Conservation (phyloP, 2,888 invertebrate species). For the Mythimna vitellina region DNA sequence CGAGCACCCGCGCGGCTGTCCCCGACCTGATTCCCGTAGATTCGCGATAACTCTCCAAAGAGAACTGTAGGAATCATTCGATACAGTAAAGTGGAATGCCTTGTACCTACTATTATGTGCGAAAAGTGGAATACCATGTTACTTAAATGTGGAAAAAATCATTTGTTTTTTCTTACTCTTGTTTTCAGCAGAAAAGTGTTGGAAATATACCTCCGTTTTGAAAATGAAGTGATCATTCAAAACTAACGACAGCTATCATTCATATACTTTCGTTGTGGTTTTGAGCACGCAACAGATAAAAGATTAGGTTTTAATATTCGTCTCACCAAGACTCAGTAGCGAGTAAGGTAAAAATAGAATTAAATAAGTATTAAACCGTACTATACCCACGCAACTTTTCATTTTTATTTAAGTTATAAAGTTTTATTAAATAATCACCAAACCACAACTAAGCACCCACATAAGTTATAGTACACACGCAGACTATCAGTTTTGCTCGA, state of each 20-base stretch:
- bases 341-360: not conserved
- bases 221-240: not conserved
- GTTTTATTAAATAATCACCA: not conserved
- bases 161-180: not conserved
- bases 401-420: not conserved
- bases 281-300: not conserved
- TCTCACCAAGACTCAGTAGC: not conserved
- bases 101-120: constrained; percentile 24
- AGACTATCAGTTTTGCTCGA: not conserved
- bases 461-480: not conserved
- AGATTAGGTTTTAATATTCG: no score
- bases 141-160: not conserved
- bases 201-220: not conserved
- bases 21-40: constrained; percentile 29
- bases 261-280: not conserved
- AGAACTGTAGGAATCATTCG: constrained; percentile 15
- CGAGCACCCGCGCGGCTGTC: not conserved
- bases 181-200: not conserved
- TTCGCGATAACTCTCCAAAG: constrained; percentile 13
- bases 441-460: not conserved
- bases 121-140: constrained; percentile 30
- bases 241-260: no score
- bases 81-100: constrained; percentile 38
- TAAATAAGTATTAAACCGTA: not conserved
- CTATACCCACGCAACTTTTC: not conserved